Percentiles rank a stretch among this genome's conserved stretches.
Conservation (phyloP, 92 coral and sea anemone species). For the Umimayanthus kanabou region DNA sequence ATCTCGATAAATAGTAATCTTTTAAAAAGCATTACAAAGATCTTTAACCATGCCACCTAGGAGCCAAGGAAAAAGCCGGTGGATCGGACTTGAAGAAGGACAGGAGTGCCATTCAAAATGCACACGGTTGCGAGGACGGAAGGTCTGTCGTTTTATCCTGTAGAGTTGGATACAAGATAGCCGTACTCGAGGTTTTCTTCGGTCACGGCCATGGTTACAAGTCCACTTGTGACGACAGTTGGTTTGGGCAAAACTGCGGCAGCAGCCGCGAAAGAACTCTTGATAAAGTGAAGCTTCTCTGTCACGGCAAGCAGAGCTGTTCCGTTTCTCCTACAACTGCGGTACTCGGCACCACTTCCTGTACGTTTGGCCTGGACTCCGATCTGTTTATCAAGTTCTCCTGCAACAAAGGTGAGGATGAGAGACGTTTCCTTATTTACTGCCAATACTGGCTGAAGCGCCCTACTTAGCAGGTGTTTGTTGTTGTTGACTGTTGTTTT, state of each 20-base stretch:
- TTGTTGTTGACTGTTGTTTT: too few species aligned
- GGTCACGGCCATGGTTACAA: constrained; percentile 62
- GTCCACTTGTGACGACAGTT: constrained; percentile 48
- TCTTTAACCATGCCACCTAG: neutral
- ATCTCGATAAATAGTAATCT: too few species aligned
- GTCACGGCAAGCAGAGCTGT: constrained; percentile 47
- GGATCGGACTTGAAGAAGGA: neutral
- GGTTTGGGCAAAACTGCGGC: constrained; percentile 58
- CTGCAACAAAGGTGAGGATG: constrained; percentile 50
- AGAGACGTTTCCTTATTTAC: neutral
- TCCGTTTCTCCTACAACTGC: constrained; percentile 40
- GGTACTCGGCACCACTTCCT: constrained; percentile 59
- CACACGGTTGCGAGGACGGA: constrained; percentile 57
- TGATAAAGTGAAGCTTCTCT: constrained; percentile 43
- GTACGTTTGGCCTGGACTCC: constrained; percentile 58
- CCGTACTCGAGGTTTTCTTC: constrained; percentile 47
- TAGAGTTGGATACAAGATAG: constrained; percentile 41
- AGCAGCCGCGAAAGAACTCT: neutral
- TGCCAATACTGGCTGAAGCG: neutral
- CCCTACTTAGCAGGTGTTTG: neutral
- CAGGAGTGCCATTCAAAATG: neutral
- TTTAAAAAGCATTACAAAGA: too few species aligned
- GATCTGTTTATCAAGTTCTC: constrained; percentile 53
- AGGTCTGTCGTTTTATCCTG: constrained; percentile 45
- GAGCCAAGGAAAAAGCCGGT: too few species aligned